phyloP scores from a whole-genome alignment of 1,140 invertebrate genomes.

The Metaphire vulgaris region DNA sequence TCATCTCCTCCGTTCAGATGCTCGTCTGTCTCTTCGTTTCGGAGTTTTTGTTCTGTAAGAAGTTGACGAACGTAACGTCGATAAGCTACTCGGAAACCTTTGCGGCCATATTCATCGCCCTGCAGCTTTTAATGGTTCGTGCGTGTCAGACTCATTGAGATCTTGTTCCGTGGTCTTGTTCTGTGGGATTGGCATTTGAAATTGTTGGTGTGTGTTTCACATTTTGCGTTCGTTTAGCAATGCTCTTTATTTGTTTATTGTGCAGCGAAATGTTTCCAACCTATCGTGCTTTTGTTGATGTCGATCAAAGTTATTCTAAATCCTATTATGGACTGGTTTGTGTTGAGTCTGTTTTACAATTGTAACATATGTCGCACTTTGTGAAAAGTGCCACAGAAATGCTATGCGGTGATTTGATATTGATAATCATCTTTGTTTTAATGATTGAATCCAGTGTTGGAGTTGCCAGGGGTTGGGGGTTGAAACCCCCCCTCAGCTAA shows the following conservation, averaged over 20 bases:
- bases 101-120: slow-evolving; percentile 79
- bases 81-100: slow-evolving; percentile 86
- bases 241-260: neutral
- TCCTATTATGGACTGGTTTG: no score
- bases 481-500: no score
- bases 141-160: slow-evolving; percentile 66
- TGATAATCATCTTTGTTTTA: no score
- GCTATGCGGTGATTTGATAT: no score
- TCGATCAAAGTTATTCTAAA: no score
- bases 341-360: no score
- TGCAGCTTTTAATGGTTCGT: slow-evolving; percentile 80
- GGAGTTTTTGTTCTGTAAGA: slow-evolving; percentile 84
- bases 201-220: neutral
- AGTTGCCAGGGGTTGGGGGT: no score
- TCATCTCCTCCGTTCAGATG: slow-evolving; percentile 77
- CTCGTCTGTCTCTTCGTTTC: slow-evolving; percentile 80
- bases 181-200: neutral
- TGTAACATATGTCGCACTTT: no score
- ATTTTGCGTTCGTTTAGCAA: neutral
- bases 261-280: neutral
- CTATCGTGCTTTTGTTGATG: neutral
- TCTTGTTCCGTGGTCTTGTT: slow-evolving; percentile 58
- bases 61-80: slow-evolving; percentile 68
- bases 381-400: no score
- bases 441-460: no score